A percentile compares a stretch with the other conserved stretches of the same genome.
Conservation (phyloP, 2,113 vertebrate species). For the Prionailurus bengalensis region DNA sequence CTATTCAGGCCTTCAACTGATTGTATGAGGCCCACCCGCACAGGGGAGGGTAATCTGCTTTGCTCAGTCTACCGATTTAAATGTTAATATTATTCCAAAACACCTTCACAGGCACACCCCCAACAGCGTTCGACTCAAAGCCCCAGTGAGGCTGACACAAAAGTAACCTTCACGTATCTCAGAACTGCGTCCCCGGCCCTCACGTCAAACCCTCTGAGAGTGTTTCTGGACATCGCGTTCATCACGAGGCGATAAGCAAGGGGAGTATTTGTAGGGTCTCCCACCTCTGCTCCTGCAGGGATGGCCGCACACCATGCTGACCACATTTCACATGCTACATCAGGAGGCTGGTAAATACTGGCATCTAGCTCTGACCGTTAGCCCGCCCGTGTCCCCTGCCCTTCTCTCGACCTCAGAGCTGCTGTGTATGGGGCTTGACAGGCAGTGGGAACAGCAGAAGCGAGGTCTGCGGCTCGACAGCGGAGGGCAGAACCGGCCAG, state of each 20-base stretch:
- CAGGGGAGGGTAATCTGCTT: too few relatives aligned
- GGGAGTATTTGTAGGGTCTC: background rate
- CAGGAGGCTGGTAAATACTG: too few relatives aligned
- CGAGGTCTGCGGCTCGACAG: too few relatives aligned
- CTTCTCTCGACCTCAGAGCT: too few relatives aligned
- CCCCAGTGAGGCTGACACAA: background rate
- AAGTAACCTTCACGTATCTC: background rate
- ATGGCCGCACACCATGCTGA: too few relatives aligned
- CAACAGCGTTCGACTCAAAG: accelerated
- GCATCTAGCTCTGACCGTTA: too few relatives aligned
- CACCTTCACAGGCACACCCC: background rate
- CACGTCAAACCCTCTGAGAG: background rate
- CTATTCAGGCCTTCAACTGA: too few relatives aligned
- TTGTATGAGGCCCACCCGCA: background rate
- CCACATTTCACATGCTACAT: too few relatives aligned
- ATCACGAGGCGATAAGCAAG: accelerated
- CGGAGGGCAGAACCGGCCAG: background rate
- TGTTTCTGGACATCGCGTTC: accelerated
- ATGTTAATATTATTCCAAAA: background rate
- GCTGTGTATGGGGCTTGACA: too few relatives aligned
- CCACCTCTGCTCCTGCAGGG: background rate
- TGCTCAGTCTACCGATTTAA: too few relatives aligned
- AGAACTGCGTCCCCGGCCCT: background rate
- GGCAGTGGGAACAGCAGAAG: too few relatives aligned
- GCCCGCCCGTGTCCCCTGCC: too few relatives aligned